Conservation (phyloP, 2,797 vertebrate genomes). For the Helarctos malayanus region DNA sequence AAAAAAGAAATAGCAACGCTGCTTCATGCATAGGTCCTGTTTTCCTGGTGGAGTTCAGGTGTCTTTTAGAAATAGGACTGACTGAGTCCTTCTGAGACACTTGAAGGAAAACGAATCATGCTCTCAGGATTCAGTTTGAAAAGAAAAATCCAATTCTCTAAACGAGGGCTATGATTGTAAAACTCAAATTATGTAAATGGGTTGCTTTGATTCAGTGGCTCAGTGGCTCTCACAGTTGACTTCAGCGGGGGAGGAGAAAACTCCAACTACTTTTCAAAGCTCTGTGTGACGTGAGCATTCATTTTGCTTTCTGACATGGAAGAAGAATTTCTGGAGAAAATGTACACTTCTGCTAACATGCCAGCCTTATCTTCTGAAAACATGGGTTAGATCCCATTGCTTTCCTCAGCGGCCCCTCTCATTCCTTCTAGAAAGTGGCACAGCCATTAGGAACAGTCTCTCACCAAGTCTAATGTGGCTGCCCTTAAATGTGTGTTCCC, state of each 20-base stretch:
- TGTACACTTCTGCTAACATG: background rate
- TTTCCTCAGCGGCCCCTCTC: background rate
- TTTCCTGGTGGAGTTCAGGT: conserved; percentile 42
- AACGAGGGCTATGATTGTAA: background rate
- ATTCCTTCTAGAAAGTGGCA: background rate
- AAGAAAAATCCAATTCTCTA: conserved; percentile 51
- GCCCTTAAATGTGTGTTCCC: background rate
- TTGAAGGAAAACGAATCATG: conserved; percentile 66
- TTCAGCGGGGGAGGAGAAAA: background rate
- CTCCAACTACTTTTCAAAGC: background rate
- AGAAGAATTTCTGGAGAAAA: background rate
- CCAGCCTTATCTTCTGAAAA: background rate
- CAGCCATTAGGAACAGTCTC: background rate
- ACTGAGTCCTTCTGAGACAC: background rate
- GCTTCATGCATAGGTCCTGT: background rate
- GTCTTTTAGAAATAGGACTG: conserved; percentile 48
- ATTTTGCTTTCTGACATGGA: background rate
- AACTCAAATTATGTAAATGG: background rate
- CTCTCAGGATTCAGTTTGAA: conserved; percentile 60
- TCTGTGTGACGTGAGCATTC: background rate
- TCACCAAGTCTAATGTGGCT: background rate
- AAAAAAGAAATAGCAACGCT: too few relatives aligned
- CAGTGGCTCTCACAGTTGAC: background rate
- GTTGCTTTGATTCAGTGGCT: background rate
- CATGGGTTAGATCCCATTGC: too few relatives aligned